These are phyloP conservation scores for Cydia strobilella DNA, from an alignment of 1,140 invertebrate species.

Conservation along the genomic window DNA sequence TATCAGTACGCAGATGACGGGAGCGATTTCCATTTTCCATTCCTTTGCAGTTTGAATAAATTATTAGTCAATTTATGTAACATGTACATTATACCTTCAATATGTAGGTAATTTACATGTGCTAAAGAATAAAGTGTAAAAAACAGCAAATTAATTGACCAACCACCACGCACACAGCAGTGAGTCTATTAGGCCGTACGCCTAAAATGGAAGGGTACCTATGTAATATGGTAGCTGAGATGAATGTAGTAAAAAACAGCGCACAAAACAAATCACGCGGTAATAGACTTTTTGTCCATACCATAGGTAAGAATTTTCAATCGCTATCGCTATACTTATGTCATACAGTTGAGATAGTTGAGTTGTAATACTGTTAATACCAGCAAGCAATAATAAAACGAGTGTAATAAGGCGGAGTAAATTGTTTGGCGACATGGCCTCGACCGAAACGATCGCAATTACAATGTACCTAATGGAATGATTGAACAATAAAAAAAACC, in stretches of 20 bases:
- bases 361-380: too few relatives aligned
- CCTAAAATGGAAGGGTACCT: neutral
- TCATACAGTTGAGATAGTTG: neutral
- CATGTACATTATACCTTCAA: neutral
- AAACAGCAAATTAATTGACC: neutral
- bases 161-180: neutral
- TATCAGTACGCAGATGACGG: neutral
- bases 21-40: neutral
- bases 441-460: neutral
- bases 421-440: conserved; percentile 27
- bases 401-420: conserved; percentile 15
- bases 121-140: neutral
- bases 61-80: neutral
- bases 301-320: neutral
- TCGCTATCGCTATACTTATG: neutral
- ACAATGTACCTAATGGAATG: conserved; percentile 4
- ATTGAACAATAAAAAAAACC: neutral
- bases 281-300: neutral
- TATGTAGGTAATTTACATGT: neutral
- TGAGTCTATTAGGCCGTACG: neutral
- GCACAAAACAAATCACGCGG: neutral
- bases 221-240: neutral
- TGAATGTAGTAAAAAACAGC: neutral
- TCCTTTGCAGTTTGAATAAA: neutral
- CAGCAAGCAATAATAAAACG: neutral